phyloP scores from a whole-genome alignment of 2,888 invertebrate genomes.

The Acanthosoma haemorrhoidale region DNA sequence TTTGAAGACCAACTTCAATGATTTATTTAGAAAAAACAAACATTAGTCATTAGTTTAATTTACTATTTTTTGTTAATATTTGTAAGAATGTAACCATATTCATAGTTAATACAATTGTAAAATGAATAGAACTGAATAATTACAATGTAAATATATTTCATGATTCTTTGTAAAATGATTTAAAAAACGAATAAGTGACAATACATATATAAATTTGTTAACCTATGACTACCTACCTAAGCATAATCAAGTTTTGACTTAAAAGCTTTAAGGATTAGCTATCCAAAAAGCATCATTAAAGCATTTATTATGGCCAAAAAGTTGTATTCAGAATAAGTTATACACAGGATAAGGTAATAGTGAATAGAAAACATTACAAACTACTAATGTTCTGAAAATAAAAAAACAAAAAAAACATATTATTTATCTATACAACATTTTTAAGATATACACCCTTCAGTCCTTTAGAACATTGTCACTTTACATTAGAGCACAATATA shows the following conservation, averaged over 20 bases:
- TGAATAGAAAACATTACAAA: constrained; percentile 13
- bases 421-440: neutral
- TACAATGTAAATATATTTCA: no score
- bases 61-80: no score
- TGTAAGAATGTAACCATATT: no score
- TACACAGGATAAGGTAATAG: constrained; percentile 11
- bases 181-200: neutral
- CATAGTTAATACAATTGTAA: no score
- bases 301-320: constrained; percentile 21
- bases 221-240: neutral
- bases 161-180: neutral
- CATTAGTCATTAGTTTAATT: no score
- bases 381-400: neutral
- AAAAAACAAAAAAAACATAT: neutral
- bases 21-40: no score
- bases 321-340: neutral
- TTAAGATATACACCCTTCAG: constrained; percentile 22
- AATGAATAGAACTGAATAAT: no score
- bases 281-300: constrained; percentile 16
- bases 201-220: neutral
- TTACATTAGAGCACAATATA: neutral
- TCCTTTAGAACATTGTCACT: constrained; percentile 9
- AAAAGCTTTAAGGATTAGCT: constrained; percentile 14
- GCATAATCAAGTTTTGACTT: neutral
- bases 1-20: no score